A percentile compares a stretch with the other conserved stretches of the same genome.
phyloP scores from a whole-genome alignment of 2,113 vertebrate genomes.

The Crotalus horridus region DNA sequence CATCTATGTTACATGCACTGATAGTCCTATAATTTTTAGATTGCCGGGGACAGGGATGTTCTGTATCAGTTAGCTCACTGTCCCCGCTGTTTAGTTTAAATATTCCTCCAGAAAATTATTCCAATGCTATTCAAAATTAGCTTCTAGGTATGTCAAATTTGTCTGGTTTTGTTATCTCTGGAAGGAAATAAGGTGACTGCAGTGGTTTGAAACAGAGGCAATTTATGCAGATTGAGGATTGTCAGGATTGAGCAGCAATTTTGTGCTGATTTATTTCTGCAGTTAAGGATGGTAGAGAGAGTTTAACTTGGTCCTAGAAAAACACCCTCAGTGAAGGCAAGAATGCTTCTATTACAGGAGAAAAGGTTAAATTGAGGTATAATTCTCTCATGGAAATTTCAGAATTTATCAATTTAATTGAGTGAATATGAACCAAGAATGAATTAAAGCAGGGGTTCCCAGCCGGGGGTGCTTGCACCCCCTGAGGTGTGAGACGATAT shows the following conservation, averaged over 20 bases:
- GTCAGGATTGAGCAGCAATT: neutral
- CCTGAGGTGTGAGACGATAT: too few relatives aligned
- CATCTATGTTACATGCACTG: too few relatives aligned
- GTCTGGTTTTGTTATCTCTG: neutral
- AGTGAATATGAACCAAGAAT: neutral
- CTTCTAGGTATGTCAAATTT: neutral
- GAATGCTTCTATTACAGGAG: neutral
- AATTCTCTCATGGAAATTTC: neutral
- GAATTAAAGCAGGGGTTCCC: neutral
- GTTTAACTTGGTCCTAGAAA: neutral
- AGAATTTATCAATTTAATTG: neutral
- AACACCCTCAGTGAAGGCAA: neutral
- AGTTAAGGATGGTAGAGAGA: neutral
- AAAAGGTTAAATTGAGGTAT: neutral
- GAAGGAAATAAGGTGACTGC: neutral
- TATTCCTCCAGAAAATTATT: neutral
- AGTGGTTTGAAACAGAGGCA: neutral
- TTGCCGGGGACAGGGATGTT: too few relatives aligned
- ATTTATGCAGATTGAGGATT: neutral
- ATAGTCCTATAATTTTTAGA: too few relatives aligned
- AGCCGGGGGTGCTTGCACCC: too few relatives aligned
- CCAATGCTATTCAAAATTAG: neutral
- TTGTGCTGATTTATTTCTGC: neutral
- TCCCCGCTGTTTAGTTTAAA: too few relatives aligned
- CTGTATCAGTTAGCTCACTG: too few relatives aligned